These are phyloP conservation scores for Idaea biselata DNA, from an alignment of 2,888 invertebrate species.

Conservation along the genomic window DNA sequence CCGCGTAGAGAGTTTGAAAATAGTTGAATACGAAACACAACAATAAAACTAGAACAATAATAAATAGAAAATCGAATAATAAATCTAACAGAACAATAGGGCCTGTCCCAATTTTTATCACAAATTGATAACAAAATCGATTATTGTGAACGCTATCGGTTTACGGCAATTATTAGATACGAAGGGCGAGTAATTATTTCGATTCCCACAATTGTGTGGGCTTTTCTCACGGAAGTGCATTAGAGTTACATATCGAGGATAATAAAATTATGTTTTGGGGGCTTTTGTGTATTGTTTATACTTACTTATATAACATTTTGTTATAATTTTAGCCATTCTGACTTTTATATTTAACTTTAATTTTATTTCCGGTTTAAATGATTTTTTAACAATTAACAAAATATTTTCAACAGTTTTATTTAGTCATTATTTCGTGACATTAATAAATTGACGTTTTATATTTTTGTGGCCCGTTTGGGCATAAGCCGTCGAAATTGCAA, in stretches of 20 bases:
- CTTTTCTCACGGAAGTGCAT: neutral
- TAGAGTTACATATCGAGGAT: neutral
- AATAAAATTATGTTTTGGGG: neutral
- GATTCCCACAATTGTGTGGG: neutral
- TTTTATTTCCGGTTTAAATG: too few relatives aligned
- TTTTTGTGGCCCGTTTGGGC: too few relatives aligned
- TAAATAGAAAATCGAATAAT: neutral
- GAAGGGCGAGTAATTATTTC: constrained; percentile 1
- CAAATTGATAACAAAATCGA: constrained; percentile 1
- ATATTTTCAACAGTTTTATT: too few relatives aligned
- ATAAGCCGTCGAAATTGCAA: too few relatives aligned
- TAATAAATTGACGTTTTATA: too few relatives aligned
- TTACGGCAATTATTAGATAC: neutral
- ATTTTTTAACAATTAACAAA: too few relatives aligned
- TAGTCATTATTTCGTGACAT: too few relatives aligned
- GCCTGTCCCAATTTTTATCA: neutral
- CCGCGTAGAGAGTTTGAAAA: too few relatives aligned
- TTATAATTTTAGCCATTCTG: too few relatives aligned
- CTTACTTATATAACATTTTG: neutral
- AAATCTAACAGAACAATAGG: constrained; percentile 1
- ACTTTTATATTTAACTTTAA: too few relatives aligned
- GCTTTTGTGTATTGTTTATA: neutral
- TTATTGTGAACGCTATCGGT: neutral
- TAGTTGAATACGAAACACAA: neutral
- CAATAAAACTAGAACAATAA: neutral